A percentile compares a stretch with the other conserved stretches of the same genome.
These are phyloP conservation scores for Phrynocephalus versicolor DNA, from an alignment of 2,113 vertebrate genomes.

Conservation along the genomic window DNA sequence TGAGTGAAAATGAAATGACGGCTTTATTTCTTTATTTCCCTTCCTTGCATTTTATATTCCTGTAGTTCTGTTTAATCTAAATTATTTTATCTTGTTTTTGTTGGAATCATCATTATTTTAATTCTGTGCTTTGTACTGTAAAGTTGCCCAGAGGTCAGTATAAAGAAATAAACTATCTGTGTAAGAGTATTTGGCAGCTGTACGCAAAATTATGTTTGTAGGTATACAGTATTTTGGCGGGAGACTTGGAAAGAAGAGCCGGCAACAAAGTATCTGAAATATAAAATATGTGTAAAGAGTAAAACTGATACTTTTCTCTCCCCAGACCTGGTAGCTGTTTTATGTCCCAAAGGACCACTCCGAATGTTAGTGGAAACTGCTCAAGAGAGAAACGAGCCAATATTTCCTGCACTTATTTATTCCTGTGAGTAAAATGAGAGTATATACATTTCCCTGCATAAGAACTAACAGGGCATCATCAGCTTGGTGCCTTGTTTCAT, in stretches of 20 bases:
- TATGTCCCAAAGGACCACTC: constrained; percentile 92
- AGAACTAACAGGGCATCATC: not conserved
- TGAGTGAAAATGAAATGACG: not conserved
- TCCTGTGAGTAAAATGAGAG: constrained; percentile 85
- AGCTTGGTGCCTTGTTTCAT: too few species aligned
- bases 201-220: not conserved
- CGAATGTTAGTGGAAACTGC: constrained; percentile 96
- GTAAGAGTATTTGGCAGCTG: not conserved
- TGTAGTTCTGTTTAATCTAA: not conserved
- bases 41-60: too few species aligned
- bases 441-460: too few species aligned
- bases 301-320: constrained; percentile 45
- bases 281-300: not conserved
- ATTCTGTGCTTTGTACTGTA: not conserved
- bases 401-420: constrained; percentile 97
- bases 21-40: too few species aligned
- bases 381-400: constrained; percentile 96
- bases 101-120: too few species aligned
- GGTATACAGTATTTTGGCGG: not conserved
- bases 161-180: not conserved
- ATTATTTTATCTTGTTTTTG: too few species aligned
- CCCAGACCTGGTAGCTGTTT: constrained; percentile 92
- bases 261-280: not conserved
- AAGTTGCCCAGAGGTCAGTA: not conserved
- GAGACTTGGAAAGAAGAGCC: not conserved